Evolutionary conservation across 2,888 invertebrate species (phyloP).

Genomic region (Platycnemis pennipes): DNA sequence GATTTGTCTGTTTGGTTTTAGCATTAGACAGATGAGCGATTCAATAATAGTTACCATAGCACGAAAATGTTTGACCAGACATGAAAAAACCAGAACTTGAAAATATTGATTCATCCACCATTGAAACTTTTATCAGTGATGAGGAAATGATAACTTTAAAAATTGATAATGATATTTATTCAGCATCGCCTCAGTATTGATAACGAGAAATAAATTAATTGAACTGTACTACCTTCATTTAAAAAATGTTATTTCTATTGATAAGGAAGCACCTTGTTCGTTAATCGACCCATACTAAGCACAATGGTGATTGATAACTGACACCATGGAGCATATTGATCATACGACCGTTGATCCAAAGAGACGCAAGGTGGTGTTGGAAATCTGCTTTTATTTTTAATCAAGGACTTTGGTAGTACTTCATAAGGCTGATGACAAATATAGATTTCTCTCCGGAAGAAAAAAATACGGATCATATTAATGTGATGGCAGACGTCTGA

Average conservation of each 20-base stretch:
- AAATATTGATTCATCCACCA: neutral
- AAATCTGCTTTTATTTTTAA: neutral
- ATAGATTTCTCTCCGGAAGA: neutral
- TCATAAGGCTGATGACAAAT: neutral
- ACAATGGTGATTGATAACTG: slow-evolving; percentile 32
- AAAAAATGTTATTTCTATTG: neutral
- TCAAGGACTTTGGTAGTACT: neutral
- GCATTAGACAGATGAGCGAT: no score
- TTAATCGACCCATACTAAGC: neutral
- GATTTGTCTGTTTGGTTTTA: no score
- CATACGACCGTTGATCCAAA: neutral
- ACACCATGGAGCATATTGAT: neutral
- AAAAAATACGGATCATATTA: slow-evolving; percentile 5
- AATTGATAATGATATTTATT: neutral
- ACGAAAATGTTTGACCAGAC: no score
- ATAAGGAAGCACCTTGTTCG: neutral
- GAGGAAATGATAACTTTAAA: neutral
- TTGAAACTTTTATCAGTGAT: neutral
- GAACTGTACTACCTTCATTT: neutral
- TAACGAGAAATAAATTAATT: neutral
- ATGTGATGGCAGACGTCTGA: neutral
- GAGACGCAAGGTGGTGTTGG: neutral
- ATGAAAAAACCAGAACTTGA: no score
- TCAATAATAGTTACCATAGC: no score
- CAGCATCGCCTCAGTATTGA: neutral